Base-by-base conservation (phyloP, 1,140 invertebrate species). In the Pristionchus pacificus region DNA sequence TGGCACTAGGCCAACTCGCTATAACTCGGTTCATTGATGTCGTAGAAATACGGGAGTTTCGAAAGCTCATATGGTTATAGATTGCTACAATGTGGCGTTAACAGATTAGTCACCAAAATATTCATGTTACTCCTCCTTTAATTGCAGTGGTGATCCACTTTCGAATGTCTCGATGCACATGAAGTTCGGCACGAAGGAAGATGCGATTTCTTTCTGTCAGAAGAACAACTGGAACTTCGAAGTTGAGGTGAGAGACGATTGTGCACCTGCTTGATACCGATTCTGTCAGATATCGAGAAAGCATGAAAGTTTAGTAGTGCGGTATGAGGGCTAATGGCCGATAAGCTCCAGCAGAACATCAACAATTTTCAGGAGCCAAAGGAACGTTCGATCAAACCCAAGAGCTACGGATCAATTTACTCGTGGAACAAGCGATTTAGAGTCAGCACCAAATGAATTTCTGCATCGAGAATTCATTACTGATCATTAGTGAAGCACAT, bases 401-500 rank as follows among this genome's bases (percentile, higher is more conserved):
- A 97, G 83, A 91, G 89, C 57, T 98, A 98, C 85, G 93, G 92
- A 70, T 83, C 89, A 19, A 98, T 97, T 84, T 99, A 96, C 85
- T 88, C 93, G 1, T 99, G 96, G 96, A 92, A 96, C 82, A 95
- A 92, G 83, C 90, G 91, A 80, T 96, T 93, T 0, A 87, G 96
- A 81, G 90, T 92, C 24, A 91, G 92, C 2, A 97, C 95, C 24
- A 98, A 98, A 87, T 98, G 90, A 88, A 72, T 15, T n/a, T n/a
- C n/a, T n/a, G n/a, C n/a, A n/a, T n/a, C n/a, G n/a, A n/a, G n/a
- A n/a, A n/a, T n/a, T n/a, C n/a, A n/a, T n/a, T n/a, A n/a, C n/a
- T n/a, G n/a, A n/a, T n/a, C n/a, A n/a, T n/a, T n/a, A n/a, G n/a
- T n/a, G n/a, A n/a, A n/a, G n/a, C n/a, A n/a, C n/a, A n/a, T n/a